Evolutionary conservation across 2,888 invertebrate species (phyloP).

Genomic region (Melikaiella ostensackeni): DNA sequence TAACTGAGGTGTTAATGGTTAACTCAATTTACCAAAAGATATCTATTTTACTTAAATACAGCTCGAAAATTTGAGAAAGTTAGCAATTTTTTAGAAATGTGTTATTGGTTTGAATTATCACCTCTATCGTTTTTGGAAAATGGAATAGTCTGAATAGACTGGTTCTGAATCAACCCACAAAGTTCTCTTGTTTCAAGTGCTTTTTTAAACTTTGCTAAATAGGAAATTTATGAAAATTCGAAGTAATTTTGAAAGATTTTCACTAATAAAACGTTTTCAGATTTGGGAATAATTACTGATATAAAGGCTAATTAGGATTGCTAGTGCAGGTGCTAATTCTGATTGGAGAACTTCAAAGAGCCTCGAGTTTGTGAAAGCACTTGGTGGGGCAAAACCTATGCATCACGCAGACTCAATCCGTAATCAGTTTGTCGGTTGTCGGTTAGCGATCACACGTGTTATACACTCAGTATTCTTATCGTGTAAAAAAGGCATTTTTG

Average conservation of each 20-base stretch:
- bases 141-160: too few relatives aligned
- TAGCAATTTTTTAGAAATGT: too few relatives aligned
- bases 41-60: too few relatives aligned
- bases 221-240: too few relatives aligned
- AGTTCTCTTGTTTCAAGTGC: too few relatives aligned
- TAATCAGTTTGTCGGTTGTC: constrained; percentile 22
- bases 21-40: too few relatives aligned
- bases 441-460: background rate
- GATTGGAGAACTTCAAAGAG: constrained; percentile 8
- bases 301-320: background rate
- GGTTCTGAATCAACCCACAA: too few relatives aligned
- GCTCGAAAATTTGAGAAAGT: too few relatives aligned
- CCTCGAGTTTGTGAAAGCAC: constrained; percentile 27
- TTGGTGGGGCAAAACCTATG: constrained; percentile 13
- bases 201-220: too few relatives aligned
- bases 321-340: background rate
- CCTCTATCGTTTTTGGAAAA: too few relatives aligned
- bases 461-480: background rate
- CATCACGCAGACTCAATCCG: constrained; percentile 3
- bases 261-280: background rate
- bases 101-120: too few relatives aligned
- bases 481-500: background rate
- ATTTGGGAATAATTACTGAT: background rate
- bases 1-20: too few relatives aligned
- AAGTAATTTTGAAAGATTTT: background rate